Percentiles rank a stretch among this genome's conserved stretches.
Evolutionary conservation across 2,888 invertebrate species (phyloP).

Genomic region (Craniophora ligustri): DNA sequence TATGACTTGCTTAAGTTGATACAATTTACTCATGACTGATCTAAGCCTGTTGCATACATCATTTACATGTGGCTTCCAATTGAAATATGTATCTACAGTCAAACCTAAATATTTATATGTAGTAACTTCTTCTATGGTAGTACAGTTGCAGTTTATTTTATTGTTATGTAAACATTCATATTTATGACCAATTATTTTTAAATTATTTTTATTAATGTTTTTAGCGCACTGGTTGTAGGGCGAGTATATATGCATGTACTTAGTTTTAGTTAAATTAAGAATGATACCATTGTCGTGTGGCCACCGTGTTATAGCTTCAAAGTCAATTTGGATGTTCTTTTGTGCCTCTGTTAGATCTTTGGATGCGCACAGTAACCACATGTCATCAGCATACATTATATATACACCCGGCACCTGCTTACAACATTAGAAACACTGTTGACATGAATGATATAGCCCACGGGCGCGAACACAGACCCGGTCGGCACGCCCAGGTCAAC

Average conservation of each 20-base stretch:
- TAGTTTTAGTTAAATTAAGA: background rate
- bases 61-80: slow-evolving; percentile 1
- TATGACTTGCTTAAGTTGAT: slow-evolving; percentile 1
- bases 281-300: slow-evolving; percentile 10
- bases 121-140: background rate
- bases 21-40: slow-evolving; percentile 3
- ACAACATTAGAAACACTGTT: slow-evolving; percentile 2
- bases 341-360: background rate
- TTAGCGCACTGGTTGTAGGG: background rate
- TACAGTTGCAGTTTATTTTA: background rate
- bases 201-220: background rate
- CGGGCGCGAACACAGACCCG: slow-evolving; percentile 2
- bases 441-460: slow-evolving; percentile 1
- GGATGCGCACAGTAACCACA: background rate
- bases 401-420: background rate
- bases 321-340: background rate
- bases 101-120: slow-evolving; percentile 3
- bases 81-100: slow-evolving; percentile 1
- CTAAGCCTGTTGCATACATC: background rate
- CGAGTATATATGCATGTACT: slow-evolving; percentile 3
- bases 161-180: slow-evolving; percentile 4
- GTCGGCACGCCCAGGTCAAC: slow-evolving; percentile 8
- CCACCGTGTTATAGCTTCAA: slow-evolving; percentile 4
- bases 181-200: slow-evolving; percentile 1
- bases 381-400: slow-evolving; percentile 3